These are phyloP conservation scores for Zoanthus gigantus DNA, from an alignment of 92 coral and sea anemone genomes.

Conservation along the genomic window DNA sequence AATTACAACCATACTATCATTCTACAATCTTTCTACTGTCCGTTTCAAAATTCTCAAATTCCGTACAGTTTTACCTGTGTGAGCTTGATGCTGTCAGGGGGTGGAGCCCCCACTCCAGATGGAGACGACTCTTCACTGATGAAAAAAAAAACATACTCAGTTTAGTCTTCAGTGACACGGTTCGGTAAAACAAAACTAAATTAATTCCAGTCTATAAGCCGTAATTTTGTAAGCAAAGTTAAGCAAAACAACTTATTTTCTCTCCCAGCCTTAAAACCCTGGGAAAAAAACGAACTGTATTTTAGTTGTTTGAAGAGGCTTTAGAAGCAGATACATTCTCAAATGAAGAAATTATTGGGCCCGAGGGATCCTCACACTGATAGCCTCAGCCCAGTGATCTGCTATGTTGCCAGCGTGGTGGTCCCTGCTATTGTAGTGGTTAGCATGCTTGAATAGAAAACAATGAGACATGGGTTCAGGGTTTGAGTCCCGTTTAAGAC, in stretches of 20 bases:
- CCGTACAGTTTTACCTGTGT: constrained; percentile 65
- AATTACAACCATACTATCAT: no score
- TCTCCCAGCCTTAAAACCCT: not conserved
- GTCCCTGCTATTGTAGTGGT: no score
- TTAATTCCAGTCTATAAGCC: not conserved
- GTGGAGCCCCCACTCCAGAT: constrained; percentile 81
- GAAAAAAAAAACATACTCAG: not conserved
- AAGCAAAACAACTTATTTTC: not conserved
- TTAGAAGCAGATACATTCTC: not conserved
- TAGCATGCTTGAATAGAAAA: no score
- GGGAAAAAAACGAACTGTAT: not conserved
- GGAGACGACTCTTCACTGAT: constrained; percentile 36
- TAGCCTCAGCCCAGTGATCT: no score
- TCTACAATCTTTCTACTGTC: no score
- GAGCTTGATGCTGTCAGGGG: constrained; percentile 82
- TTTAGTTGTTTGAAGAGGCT: not conserved
- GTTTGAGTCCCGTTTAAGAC: no score
- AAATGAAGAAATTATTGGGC: no score
- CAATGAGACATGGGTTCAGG: no score
- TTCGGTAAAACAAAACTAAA: not conserved
- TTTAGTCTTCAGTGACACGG: no score
- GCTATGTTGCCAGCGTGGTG: no score
- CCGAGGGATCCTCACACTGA: no score
- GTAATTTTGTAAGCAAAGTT: not conserved
- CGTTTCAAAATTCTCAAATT: not conserved